These are phyloP conservation scores for Endotricha flammealis DNA, from an alignment of 2,888 invertebrate species.

Conservation along the genomic window DNA sequence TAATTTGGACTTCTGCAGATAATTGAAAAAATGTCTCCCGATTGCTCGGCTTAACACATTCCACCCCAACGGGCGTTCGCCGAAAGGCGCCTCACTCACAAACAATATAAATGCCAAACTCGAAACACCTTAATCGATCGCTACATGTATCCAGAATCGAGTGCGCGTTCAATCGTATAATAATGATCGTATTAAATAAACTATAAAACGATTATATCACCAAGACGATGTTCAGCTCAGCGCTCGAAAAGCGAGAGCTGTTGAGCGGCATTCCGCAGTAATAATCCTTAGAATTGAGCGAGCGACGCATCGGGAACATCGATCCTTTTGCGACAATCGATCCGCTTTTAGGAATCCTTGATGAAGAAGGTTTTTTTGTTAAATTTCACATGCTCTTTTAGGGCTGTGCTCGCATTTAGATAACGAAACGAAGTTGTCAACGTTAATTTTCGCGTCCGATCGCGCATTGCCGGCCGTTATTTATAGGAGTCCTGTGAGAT, in stretches of 20 bases:
- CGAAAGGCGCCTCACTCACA: conserved; percentile 2
- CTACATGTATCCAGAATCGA: conserved; percentile 23
- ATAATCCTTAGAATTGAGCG: conserved; percentile 55
- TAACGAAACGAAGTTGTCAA: background rate
- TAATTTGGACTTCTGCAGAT: conserved; percentile 43
- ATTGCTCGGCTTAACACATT: conserved; percentile 26
- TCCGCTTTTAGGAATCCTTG: conserved; percentile 23
- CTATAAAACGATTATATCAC: conserved; percentile 50
- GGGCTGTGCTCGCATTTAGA: no score
- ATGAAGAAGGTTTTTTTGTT: conserved; percentile 2
- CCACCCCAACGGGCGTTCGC: conserved; percentile 11
- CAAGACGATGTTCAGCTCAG: conserved; percentile 23
- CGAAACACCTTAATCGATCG: conserved; percentile 11
- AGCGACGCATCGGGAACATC: conserved; percentile 35
- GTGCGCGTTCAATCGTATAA: conserved; percentile 24
- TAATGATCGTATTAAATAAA: conserved; percentile 46
- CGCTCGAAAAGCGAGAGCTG: conserved; percentile 65
- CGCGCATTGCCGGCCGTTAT: background rate
- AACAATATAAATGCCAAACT: conserved; percentile 11
- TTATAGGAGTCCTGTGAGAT: background rate
- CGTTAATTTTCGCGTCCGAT: no score
- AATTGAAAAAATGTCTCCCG: conserved; percentile 40
- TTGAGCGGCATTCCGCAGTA: conserved; percentile 64
- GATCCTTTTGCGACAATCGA: conserved; percentile 49
- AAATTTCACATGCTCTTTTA: no score